phyloP scores from a whole-genome alignment of 1,140 invertebrate species.

The Caenorhabditis tropicalis region DNA sequence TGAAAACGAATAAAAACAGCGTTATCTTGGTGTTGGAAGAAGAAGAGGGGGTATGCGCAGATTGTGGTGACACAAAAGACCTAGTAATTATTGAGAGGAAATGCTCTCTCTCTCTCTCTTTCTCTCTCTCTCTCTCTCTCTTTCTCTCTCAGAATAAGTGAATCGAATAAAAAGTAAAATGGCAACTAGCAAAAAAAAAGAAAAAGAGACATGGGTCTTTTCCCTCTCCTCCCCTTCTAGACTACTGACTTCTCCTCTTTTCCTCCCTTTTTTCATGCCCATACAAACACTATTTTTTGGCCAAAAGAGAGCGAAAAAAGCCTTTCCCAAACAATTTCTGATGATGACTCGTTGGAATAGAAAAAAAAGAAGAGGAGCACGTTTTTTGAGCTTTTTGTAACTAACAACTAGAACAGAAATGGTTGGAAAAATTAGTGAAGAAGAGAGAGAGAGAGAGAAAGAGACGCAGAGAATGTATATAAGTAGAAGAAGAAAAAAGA shows the following conservation, averaged over 20 bases:
- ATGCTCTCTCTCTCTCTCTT: background rate
- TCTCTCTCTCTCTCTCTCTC: background rate
- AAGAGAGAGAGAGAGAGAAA: too few relatives aligned
- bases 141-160: constrained; percentile 5
- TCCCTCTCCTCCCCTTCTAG: background rate
- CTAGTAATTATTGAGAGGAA: constrained; percentile 6
- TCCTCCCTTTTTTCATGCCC: too few relatives aligned
- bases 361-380: background rate
- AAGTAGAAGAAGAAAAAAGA: background rate
- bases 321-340: constrained; percentile 15
- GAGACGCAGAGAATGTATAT: constrained; percentile 22
- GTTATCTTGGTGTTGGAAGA: background rate
- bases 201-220: constrained; percentile 8
- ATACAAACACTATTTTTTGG: constrained; percentile 19
- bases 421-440: background rate
- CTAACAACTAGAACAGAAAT: constrained; percentile 20
- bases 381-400: constrained; percentile 13
- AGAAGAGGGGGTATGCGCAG: background rate
- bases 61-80: constrained; percentile 35
- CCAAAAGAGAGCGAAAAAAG: background rate
- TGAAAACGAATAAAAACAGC: background rate
- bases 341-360: background rate
- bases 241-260: constrained; percentile 17
- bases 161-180: constrained; percentile 39
- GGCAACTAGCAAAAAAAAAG: constrained; percentile 11